A percentile compares a stretch with the other conserved stretches of the same genome.
These are phyloP conservation scores for Cheirogaleus medius DNA, from an alignment of 2,113 vertebrate genomes.

Conservation along the genomic window DNA sequence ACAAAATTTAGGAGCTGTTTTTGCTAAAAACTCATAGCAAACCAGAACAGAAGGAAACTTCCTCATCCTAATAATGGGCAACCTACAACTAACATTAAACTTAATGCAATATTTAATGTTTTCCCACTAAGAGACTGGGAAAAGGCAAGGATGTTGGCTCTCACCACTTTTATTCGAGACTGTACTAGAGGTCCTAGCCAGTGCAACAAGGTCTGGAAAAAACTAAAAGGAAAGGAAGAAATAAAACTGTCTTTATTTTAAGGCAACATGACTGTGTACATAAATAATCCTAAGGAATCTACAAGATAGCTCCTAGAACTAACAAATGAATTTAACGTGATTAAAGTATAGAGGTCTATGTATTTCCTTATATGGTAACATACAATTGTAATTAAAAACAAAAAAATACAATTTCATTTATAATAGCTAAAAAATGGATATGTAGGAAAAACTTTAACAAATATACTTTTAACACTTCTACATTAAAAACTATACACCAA, in stretches of 20 bases:
- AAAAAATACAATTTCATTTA: background rate
- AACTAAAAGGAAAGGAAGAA: background rate
- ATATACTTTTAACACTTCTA: background rate
- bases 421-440: background rate
- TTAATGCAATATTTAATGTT: background rate
- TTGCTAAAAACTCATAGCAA: background rate
- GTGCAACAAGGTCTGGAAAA: background rate
- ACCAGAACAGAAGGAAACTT: background rate
- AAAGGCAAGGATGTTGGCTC: background rate
- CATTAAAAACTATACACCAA: background rate
- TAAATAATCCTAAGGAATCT: background rate
- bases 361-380: background rate
- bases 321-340: background rate
- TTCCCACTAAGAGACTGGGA: background rate
- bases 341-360: background rate
- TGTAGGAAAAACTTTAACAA: background rate
- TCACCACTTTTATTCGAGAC: background rate
- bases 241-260: background rate
- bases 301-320: background rate
- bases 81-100: background rate
- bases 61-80: background rate
- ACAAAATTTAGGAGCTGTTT: slow-evolving; percentile 2
- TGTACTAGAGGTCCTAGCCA: background rate
- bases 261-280: background rate
- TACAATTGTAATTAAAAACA: background rate